phyloP scores from a whole-genome alignment of 37 sponge, comb jelly and placozoan genomes.

The Theonella swinhoei region DNA sequence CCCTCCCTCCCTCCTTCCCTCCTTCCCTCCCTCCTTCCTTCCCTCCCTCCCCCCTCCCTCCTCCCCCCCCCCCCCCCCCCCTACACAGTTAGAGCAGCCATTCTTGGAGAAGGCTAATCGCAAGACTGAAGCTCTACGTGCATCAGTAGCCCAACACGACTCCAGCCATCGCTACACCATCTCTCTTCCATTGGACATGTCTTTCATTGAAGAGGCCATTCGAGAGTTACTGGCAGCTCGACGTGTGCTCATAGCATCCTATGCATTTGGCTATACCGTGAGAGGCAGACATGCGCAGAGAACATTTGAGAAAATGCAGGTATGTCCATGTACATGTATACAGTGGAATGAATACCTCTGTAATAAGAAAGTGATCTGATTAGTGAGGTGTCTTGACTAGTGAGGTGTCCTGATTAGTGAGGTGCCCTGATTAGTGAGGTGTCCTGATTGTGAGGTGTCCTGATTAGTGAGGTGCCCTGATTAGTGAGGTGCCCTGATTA shows the following conservation, averaged over 20 bases:
- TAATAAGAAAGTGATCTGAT: too few species aligned
- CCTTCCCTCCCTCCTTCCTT: not conserved
- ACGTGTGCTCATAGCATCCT: slow-evolving; percentile 64
- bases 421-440: too few species aligned
- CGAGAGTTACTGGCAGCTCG: slow-evolving; percentile 70
- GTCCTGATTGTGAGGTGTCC: too few species aligned
- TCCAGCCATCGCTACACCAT: not conserved
- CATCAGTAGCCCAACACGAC: slow-evolving; percentile 28
- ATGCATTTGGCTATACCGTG: slow-evolving; percentile 74
- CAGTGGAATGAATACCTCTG: not conserved
- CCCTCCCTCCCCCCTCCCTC: not conserved
- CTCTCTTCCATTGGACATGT: slow-evolving; percentile 5
- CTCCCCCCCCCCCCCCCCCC: too few species aligned
- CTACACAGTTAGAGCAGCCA: slow-evolving; percentile 64
- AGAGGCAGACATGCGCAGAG: slow-evolving; percentile 18
- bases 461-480: too few species aligned
- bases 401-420: too few species aligned
- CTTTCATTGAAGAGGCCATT: slow-evolving; percentile 77
- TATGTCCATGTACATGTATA: not conserved
- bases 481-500: too few species aligned
- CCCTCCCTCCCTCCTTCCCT: slow-evolving; percentile 13
- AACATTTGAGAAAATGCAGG: slow-evolving; percentile 52
- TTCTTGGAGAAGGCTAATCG: slow-evolving; percentile 52
- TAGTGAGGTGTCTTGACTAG: too few species aligned
- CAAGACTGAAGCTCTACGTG: slow-evolving; percentile 61